Evolutionary conservation across 2,113 vertebrate species (phyloP).

Genomic region (Glareola pratincola): DNA sequence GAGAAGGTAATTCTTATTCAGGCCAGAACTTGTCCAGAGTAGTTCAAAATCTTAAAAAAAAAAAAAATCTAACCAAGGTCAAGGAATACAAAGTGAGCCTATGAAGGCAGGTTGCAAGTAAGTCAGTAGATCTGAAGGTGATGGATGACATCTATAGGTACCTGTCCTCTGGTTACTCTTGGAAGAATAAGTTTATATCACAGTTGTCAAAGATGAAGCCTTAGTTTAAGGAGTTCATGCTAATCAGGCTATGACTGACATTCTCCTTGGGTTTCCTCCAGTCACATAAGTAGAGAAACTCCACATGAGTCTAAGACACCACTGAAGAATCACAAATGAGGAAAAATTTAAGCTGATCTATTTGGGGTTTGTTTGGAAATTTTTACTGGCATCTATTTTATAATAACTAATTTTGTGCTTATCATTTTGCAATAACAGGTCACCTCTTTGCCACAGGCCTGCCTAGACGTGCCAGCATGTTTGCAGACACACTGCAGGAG

Average conservation of each 20-base stretch:
- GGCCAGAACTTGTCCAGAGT: background rate
- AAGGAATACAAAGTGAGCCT: slow-evolving; percentile 26
- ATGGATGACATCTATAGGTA: slow-evolving; percentile 64
- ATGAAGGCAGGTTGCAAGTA: slow-evolving; percentile 38
- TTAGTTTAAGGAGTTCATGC: slow-evolving; percentile 61
- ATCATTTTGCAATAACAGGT: background rate
- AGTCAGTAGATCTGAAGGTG: slow-evolving; percentile 67
- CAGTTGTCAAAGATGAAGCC: slow-evolving; percentile 64
- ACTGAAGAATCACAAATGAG: slow-evolving; percentile 37
- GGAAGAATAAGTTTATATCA: slow-evolving; percentile 62
- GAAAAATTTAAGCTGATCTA: slow-evolving; percentile 46
- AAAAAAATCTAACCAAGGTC: slow-evolving; percentile 28
- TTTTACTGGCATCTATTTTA: background rate
- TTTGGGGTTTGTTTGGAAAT: background rate
- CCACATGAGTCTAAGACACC: background rate
- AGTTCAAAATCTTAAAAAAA: slow-evolving; percentile 9
- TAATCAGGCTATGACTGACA: slow-evolving; percentile 74
- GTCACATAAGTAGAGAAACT: slow-evolving; percentile 19
- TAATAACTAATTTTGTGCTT: background rate
- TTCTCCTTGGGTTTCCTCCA: slow-evolving; percentile 69
- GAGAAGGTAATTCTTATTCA: slow-evolving; percentile 23
- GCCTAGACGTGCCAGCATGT: background rate
- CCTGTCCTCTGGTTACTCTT: slow-evolving; percentile 60
- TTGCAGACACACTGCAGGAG: background rate
- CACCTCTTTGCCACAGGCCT: background rate